Conservation (phyloP, 2,888 invertebrate genomes). For the Tinea pellionella region DNA sequence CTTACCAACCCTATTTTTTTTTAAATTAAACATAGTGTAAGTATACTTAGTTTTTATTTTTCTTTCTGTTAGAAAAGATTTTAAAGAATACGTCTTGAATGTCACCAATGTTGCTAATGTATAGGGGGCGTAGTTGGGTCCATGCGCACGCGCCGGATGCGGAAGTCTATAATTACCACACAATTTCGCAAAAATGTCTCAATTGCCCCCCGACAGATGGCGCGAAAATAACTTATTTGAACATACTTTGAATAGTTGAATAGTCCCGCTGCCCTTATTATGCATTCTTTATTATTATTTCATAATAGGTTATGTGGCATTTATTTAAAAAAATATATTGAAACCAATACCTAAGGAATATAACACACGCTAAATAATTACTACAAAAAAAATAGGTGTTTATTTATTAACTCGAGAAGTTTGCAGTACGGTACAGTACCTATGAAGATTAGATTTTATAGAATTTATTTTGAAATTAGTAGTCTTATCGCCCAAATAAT, state of each 20-base stretch:
- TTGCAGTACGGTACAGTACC: too few species aligned
- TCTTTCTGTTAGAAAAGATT: too few species aligned
- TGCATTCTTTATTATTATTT: background rate
- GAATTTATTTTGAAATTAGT: too few species aligned
- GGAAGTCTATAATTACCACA: slow-evolving; percentile 60
- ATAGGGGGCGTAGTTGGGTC: slow-evolving; percentile 37
- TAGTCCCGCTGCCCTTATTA: slow-evolving; percentile 23
- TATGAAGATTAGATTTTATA: too few species aligned
- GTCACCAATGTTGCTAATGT: background rate
- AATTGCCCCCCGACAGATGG: slow-evolving; percentile 58
- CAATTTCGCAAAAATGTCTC: slow-evolving; percentile 66
- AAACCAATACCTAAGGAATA: background rate
- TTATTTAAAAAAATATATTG: background rate
- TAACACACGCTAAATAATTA: background rate
- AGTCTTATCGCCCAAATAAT: too few species aligned
- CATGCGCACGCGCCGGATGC: slow-evolving; percentile 62
- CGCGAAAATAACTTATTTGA: slow-evolving; percentile 44
- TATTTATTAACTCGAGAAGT: background rate
- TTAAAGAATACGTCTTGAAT: background rate
- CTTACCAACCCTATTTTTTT: too few species aligned
- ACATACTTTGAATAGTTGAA: slow-evolving; percentile 49
- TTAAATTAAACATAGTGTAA: too few species aligned
- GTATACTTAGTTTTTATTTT: too few species aligned
- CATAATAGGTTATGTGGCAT: background rate
- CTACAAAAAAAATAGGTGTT: background rate